Percentiles rank a stretch among this genome's conserved stretches.
Evolutionary conservation across 2,888 invertebrate genomes (phyloP).

Genomic region (Caenorhabditis sulstoni): DNA sequence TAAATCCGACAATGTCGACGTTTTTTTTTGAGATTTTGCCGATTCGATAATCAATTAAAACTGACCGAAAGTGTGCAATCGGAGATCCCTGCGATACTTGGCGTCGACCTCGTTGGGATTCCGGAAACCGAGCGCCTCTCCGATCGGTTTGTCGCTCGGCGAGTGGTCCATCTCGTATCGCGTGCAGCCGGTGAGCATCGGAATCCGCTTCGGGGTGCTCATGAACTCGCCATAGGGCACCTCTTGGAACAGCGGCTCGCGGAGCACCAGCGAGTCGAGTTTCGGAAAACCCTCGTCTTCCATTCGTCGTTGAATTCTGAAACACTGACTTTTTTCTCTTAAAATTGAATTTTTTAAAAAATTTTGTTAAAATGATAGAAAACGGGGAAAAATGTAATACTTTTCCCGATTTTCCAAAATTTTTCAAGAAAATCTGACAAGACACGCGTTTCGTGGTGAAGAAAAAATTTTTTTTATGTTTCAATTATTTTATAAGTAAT

Average conservation of each 20-base stretch:
- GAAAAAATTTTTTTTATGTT: neutral
- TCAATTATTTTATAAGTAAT: neutral
- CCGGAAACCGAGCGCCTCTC: constrained; percentile 25
- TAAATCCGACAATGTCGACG: no score
- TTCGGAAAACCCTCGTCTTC: constrained; percentile 48
- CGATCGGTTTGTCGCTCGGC: constrained; percentile 14
- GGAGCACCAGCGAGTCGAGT: constrained; percentile 20
- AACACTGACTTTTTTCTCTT: neutral
- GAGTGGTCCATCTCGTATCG: constrained; percentile 57
- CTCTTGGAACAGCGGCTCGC: constrained; percentile 56
- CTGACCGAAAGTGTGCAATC: constrained; percentile 32
- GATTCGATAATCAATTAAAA: no score
- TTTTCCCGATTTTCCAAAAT: neutral
- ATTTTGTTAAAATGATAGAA: constrained; percentile 1
- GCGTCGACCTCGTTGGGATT: constrained; percentile 49
- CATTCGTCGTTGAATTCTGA: constrained; percentile 50
- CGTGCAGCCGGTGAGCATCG: constrained; percentile 56
- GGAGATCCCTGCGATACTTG: constrained; percentile 54
- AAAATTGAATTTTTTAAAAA: neutral
- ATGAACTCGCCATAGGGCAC: constrained; percentile 32
- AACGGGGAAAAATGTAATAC: no score
- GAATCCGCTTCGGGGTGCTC: constrained; percentile 30
- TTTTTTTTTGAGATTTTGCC: no score
- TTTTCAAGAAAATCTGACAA: constrained; percentile 1
- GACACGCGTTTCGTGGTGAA: no score